Conservation (phyloP, 2,797 vertebrate species). For the Pelochelys cantorii region DNA sequence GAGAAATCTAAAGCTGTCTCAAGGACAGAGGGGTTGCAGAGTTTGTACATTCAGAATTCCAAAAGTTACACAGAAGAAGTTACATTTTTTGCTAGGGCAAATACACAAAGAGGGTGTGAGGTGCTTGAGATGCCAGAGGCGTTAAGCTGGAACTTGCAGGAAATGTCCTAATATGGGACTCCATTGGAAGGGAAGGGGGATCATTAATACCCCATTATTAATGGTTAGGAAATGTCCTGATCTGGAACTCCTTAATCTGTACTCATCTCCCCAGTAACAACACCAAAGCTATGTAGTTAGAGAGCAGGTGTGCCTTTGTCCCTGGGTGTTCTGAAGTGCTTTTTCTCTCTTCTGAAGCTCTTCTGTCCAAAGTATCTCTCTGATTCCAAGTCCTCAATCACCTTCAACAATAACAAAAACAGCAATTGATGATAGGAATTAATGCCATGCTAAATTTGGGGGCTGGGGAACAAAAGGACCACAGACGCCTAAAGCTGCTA, state of each 20-base stretch:
- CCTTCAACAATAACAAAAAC: slow-evolving; percentile 46
- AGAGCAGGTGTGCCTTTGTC: slow-evolving; percentile 25
- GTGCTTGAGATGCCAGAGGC: not conserved
- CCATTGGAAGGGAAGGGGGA: not conserved
- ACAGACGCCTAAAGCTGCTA: not conserved
- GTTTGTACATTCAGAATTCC: not conserved
- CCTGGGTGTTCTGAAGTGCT: not conserved
- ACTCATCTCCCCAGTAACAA: fast-evolving
- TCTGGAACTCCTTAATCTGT: not conserved
- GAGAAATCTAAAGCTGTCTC: not conserved
- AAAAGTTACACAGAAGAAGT: not conserved
- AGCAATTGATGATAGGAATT: not conserved
- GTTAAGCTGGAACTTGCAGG: not conserved
- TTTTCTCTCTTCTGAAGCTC: not conserved
- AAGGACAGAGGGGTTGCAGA: no score
- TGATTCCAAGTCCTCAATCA: slow-evolving; percentile 47
- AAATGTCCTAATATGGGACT: not conserved
- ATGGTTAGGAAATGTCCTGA: not conserved
- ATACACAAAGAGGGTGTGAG: not conserved
- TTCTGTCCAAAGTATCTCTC: slow-evolving; percentile 42
- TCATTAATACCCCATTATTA: not conserved
- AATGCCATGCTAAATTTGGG: not conserved
- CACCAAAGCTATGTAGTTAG: not conserved
- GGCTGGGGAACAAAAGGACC: not conserved
- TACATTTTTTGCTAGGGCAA: not conserved